A percentile compares a stretch with the other conserved stretches of the same genome.
phyloP scores from a whole-genome alignment of 2,797 vertebrate genomes.

The Synaphobranchus kaupii region DNA sequence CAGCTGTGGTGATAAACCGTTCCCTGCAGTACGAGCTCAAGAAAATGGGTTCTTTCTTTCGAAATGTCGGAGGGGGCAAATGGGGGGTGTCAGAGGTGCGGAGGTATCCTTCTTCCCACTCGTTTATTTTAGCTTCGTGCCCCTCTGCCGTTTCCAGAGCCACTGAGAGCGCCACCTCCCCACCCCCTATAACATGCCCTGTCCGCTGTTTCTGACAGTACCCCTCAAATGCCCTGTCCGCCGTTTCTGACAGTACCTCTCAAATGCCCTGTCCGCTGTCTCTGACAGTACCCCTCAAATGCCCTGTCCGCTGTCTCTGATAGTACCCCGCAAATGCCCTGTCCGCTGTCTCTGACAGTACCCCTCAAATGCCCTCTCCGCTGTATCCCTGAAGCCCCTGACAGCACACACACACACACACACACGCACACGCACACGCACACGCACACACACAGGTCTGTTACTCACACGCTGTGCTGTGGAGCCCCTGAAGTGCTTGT shows the following conservation, averaged over 20 bases:
- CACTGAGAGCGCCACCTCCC: background rate
- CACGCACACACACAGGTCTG: constrained; percentile 45
- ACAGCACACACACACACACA: constrained; percentile 20
- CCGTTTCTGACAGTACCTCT: too few species aligned
- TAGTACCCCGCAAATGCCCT: background rate
- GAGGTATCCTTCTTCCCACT: background rate
- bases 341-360: constrained; percentile 30
- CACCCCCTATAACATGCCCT: background rate
- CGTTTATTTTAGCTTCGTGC: background rate
- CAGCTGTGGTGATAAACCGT: background rate
- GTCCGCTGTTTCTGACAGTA: constrained; percentile 30
- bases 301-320: too few species aligned
- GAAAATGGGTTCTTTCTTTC: background rate
- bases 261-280: background rate
- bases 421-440: too few species aligned
- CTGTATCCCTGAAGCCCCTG: constrained; percentile 25
- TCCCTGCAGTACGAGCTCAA: background rate
- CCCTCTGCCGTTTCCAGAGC: background rate
- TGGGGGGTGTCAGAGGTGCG: background rate
- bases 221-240: constrained; percentile 35
- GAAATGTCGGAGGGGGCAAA: background rate
- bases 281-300: constrained; percentile 40
- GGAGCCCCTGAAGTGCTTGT: constrained; percentile 75
- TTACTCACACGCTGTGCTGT: constrained; percentile 74
- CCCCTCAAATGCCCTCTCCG: background rate